Base-by-base conservation (phyloP, 2,888 invertebrate species). In the Rhingia rostrata region DNA sequence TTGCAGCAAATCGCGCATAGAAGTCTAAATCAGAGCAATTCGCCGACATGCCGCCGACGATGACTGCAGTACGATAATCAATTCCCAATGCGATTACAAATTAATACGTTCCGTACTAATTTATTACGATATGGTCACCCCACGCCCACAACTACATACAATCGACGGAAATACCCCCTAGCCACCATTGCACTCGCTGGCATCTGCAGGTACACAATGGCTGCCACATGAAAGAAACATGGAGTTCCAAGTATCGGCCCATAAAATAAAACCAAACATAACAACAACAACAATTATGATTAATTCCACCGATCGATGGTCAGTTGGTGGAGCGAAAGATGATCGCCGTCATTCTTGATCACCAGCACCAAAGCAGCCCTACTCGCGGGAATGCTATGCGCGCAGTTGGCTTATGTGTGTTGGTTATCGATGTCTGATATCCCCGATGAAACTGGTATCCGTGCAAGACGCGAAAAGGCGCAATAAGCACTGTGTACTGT, bases 261-360 rank as follows among this genome's bases (percentile, higher is more conserved):
- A 39, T 51, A 41, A 43, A 54, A 30, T 14, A 33, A 67, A 54
- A 35, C 22, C 22, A 22, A 60, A 37, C 10, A 54, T 4, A 58
- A 51, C 22, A 22, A 22, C 22, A 22, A 22, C 22, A 22, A 22
- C 22, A 58, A 51, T 41, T 51, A 75, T 75, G 75, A 75, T 75
- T 75, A 75, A 75, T 75, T 66, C 35, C 35, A 10, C 37, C 60
- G 75, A 75, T 75, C 66, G 66, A 75, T 75, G 66, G 75, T 67
- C 75, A 67, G 66, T 6, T 22, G 35, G 51, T 22, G 22, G 30
- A 41, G 9, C 14, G 6, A 60, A 75, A 66, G 75, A 75, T 67
- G 75, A 67, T 75, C 75, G 75, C 75, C 75, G 75, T 75, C 75
- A 75, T 75, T 75, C 60, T 75, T 60, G 60, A 72, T 72, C 72